A percentile compares a stretch with the other conserved stretches of the same genome.
These are phyloP conservation scores for Manis crassicaudata DNA, from an alignment of 2,797 vertebrate species.

Conservation along the genomic window DNA sequence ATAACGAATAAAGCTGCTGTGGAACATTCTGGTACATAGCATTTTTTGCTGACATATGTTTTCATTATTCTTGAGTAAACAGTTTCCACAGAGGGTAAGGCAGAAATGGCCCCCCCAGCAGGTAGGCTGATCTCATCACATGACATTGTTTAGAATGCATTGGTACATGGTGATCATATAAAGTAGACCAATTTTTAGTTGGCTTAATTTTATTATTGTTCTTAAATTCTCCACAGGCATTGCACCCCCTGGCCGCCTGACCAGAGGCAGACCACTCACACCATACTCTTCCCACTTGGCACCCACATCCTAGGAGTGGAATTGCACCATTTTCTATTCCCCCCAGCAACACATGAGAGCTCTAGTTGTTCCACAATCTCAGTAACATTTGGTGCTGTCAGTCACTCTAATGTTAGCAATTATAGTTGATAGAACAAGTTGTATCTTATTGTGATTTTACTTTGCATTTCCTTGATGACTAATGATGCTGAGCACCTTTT, in stretches of 20 bases:
- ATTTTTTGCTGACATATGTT: neutral
- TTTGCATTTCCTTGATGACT: neutral
- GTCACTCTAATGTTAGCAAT: neutral
- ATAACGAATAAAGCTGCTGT: neutral
- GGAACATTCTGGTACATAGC: too few species aligned
- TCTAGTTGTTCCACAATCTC: neutral
- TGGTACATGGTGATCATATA: neutral
- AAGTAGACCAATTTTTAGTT: neutral
- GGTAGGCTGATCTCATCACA: neutral
- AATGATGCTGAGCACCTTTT: neutral
- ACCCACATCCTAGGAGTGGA: neutral
- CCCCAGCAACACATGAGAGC: neutral
- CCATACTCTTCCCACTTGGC: neutral
- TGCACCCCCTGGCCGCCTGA: neutral
- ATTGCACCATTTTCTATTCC: neutral
- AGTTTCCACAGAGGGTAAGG: neutral
- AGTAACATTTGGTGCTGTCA: neutral
- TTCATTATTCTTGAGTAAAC: neutral
- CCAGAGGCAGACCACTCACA: neutral
- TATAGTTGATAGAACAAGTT: neutral
- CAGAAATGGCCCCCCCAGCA: neutral
- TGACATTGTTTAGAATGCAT: neutral
- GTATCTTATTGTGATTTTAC: neutral
- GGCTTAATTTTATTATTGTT: neutral
- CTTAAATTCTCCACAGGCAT: neutral